These are phyloP conservation scores for Drosophila flavopinicola DNA, from an alignment of 2,888 invertebrate genomes.

Conservation along the genomic window DNA sequence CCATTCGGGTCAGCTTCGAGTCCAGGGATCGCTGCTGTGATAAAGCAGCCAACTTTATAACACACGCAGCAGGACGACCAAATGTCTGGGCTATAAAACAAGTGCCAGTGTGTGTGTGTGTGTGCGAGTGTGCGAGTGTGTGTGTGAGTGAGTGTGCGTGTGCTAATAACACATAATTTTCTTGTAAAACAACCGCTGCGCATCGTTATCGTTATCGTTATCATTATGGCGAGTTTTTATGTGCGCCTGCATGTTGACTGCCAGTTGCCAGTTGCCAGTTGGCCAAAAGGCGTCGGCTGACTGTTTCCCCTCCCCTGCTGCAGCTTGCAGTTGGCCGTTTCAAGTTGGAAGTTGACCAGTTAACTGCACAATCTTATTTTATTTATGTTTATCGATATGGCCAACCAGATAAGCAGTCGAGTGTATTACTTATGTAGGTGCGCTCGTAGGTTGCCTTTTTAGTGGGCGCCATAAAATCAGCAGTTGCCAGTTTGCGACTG, in stretches of 20 bases:
- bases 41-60: conserved; percentile 78
- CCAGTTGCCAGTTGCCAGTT: conserved; percentile 51
- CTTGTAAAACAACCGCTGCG: conserved; percentile 81
- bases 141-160: conserved; percentile 40
- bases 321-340: background rate
- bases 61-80: conserved; percentile 69
- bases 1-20: conserved; percentile 9
- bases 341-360: conserved; percentile 30
- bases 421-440: conserved; percentile 43
- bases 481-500: conserved; percentile 23
- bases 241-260: conserved; percentile 76
- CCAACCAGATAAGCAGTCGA: conserved; percentile 67
- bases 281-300: conserved; percentile 55
- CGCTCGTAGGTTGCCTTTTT: conserved; percentile 74
- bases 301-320: background rate
- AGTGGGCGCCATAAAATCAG: conserved; percentile 67
- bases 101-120: conserved; percentile 42
- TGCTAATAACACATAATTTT: conserved; percentile 79
- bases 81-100: conserved; percentile 61
- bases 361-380: conserved; percentile 69
- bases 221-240: conserved; percentile 76
- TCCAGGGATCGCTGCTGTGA: conserved; percentile 47
- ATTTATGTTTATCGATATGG: conserved; percentile 80
- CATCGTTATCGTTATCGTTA: conserved; percentile 78
- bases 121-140: conserved; percentile 5